A percentile compares a stretch with the other conserved stretches of the same genome.
phyloP scores from a whole-genome alignment of 2,113 vertebrate genomes.

The Sebastes schlegelii region DNA sequence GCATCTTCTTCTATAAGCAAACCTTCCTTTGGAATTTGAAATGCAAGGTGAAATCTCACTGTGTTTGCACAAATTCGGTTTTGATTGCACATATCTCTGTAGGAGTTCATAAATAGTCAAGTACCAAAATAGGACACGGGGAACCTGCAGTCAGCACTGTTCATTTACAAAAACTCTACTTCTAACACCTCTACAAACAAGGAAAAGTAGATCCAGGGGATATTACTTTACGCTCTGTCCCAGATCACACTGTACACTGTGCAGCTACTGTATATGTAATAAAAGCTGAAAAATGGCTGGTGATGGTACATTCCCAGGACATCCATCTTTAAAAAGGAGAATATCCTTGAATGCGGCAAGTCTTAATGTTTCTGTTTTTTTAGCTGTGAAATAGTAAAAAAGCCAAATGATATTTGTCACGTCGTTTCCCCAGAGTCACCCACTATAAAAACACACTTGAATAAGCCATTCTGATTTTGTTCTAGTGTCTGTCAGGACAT shows the following conservation, averaged over 20 bases:
- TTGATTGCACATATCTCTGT: constrained; percentile 8
- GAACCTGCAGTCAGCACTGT: constrained; percentile 67
- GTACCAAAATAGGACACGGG: constrained; percentile 57
- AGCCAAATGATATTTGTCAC: constrained; percentile 10
- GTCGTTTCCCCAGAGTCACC: neutral
- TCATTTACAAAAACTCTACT: constrained; percentile 51
- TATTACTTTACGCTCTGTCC: constrained; percentile 24
- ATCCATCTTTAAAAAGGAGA: neutral
- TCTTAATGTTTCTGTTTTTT: constrained; percentile 7
- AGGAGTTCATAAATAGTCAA: constrained; percentile 63
- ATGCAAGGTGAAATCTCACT: constrained; percentile 32
- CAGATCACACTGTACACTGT: constrained; percentile 31
- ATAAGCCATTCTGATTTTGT: constrained; percentile 10
- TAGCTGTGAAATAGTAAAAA: constrained; percentile 7
- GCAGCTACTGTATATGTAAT: neutral
- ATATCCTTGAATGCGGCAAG: neutral
- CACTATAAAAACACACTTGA: constrained; percentile 4
- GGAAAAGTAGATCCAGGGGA: constrained; percentile 13
- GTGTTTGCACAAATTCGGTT: constrained; percentile 33
- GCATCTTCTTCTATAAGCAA: constrained; percentile 16
- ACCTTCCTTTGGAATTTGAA: constrained; percentile 12
- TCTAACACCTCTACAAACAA: constrained; percentile 40
- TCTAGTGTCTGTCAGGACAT: constrained; percentile 6
- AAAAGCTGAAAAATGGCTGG: neutral
- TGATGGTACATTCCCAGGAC: neutral